Evolutionary conservation across 2,797 vertebrate species (phyloP).

Genomic region (Alfaro cultratus): DNA sequence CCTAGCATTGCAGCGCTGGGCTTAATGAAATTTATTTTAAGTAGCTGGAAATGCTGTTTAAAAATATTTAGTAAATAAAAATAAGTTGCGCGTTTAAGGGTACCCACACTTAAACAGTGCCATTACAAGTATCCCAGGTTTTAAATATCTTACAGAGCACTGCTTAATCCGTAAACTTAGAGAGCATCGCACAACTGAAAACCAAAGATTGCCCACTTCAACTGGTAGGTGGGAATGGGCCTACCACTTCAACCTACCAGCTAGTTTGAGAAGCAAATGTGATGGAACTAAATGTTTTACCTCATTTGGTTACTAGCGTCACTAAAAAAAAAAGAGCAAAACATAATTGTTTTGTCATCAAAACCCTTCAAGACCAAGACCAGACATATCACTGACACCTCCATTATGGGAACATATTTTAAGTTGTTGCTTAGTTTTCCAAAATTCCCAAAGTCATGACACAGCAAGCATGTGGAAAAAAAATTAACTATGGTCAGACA

Average conservation of each 20-base stretch:
- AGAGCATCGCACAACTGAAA: not conserved
- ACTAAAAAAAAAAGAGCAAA: not conserved
- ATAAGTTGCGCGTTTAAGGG: not conserved
- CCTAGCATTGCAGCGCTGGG: not conserved
- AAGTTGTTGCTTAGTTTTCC: no score
- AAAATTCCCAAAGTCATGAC: no score
- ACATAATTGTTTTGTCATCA: not conserved
- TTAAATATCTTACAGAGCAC: not conserved
- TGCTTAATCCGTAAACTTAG: not conserved
- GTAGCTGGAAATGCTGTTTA: not conserved
- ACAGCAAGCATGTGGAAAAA: no score
- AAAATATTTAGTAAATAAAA: slow-evolving; percentile 7
- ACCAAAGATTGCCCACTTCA: not conserved
- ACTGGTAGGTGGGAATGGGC: not conserved
- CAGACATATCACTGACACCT: not conserved
- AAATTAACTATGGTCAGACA: no score
- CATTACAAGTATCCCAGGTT: not conserved
- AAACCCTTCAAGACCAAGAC: not conserved
- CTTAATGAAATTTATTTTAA: not conserved
- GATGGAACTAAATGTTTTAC: not conserved
- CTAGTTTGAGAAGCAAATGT: not conserved
- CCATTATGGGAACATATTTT: no score
- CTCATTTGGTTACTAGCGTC: not conserved
- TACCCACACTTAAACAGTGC: not conserved
- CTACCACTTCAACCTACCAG: no score